Evolutionary conservation across 2,888 invertebrate species (phyloP), one percentile per base, ranked within the genome.

Genomic region (Troides aeacus): DNA sequence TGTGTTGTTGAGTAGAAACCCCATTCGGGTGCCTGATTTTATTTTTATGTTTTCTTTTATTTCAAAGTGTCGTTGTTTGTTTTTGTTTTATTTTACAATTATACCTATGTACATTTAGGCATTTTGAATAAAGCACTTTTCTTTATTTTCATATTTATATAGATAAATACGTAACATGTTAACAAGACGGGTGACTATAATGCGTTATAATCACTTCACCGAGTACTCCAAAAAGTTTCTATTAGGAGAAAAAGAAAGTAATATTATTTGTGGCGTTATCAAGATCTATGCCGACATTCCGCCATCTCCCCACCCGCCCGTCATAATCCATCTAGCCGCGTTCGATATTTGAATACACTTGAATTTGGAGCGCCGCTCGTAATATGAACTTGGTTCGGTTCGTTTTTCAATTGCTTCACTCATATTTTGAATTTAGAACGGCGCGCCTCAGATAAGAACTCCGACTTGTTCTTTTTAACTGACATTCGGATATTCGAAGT

Each of bases 381-480:
- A 92, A 90, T 87, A 84, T 83, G 91, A 91, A 90, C 90, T 90
- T 85, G 80, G 83, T 85, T 80, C 86, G 90, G 86, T 89, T 91
- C 90, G 87, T 89, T 91, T 92, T 91, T 90, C 91, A 90, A 90
- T 90, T 89, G 91, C 89, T 89, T 89, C 90, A 90, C 89, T 90
- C 84, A 88, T 87, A 89, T 91, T 92, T 91, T 87, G 89, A 86
- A 90, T 91, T 87, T 90, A 84, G 90, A 90, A 88, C 87, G 87
- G 83, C 84, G 77, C 80, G 81, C 83, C 81, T 76, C 80, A 86
- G 87, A 88, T 87, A 87, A 86, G 81, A 85, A 79, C 68, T 69
- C 46, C 39, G 56, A 59, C 63, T 66, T 60, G 58, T 66, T 65
- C 50, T 66, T 69, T 73, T 68, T 64, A 39, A 59, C 64, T 53